phyloP scores from a whole-genome alignment of 1,140 invertebrate species.

The Triops longicaudatus region DNA sequence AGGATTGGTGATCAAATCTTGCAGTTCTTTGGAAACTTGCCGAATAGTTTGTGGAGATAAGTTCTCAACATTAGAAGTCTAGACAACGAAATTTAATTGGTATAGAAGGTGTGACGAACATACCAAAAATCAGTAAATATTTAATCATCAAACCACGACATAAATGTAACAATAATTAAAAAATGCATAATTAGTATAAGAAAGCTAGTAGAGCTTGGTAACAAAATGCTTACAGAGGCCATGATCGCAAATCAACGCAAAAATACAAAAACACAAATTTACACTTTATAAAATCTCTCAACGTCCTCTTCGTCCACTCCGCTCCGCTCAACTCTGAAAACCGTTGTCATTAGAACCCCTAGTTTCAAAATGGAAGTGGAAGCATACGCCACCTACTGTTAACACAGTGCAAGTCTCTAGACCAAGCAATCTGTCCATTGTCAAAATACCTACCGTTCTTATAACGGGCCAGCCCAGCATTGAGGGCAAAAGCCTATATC shows the following conservation, averaged over 20 bases:
- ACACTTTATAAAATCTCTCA: not conserved
- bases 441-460: too few species aligned
- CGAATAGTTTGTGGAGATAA: slow-evolving; percentile 84
- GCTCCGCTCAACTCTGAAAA: not conserved
- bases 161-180: too few species aligned
- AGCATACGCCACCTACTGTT: not conserved
- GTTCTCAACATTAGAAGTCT: slow-evolving; percentile 77
- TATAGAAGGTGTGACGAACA: not conserved
- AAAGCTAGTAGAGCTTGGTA: not conserved
- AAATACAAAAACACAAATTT: slow-evolving; percentile 1
- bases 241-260: not conserved
- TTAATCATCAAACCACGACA: too few species aligned
- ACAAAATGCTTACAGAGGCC: not conserved
- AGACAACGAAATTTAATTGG: slow-evolving; percentile 14
- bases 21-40: slow-evolving; percentile 71
- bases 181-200: not conserved
- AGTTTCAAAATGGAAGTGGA: not conserved
- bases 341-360: not conserved
- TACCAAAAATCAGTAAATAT: too few species aligned
- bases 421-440: too few species aligned
- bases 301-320: not conserved
- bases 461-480: too few species aligned
- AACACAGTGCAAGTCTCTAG: not conserved
- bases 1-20: slow-evolving; percentile 61
- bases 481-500: too few species aligned